Evolutionary conservation across 2,113 vertebrate genomes (phyloP), one percentile per base, ranked within the genome.

Genomic region (Marmota flaviventris): DNA sequence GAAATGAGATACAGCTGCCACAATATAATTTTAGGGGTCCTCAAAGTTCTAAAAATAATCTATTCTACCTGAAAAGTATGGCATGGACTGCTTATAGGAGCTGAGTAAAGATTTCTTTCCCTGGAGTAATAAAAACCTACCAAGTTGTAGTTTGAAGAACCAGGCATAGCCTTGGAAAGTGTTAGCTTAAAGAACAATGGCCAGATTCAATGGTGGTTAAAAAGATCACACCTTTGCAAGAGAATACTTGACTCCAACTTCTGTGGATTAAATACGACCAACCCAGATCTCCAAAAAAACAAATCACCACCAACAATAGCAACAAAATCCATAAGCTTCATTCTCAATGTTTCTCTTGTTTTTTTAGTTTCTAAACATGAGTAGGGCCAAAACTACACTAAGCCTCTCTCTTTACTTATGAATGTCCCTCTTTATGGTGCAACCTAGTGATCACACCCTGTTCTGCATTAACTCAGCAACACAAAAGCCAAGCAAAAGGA

Each of bases 401-500:
- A 2, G 10, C 20, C 24, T 65, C 12, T 53, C 22, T 78, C 34
- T 90, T 87, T n/a, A 37, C 69, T 89, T 87, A 27, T 6, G 10
- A 48, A 70, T 34, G 18, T 1, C 5, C 4, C 29, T 5, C 81
- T 56, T 61, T 9, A 14, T 58, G 24, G 24, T 51, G 14, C 39
- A 48, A 6, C 11, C 69, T 89, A 24, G 32, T 77, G 27, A 76
- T 29, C 76, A 77, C 37, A 45, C 61, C 34, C 51, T 58, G 51
- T 8, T 85, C 85, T 85, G 45, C 8, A 65, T n/a, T 22, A 79
- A 79, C 53, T 95, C 92, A 90, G 81, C 32, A 92, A 61, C 51
- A 78, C 76, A 51, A 45, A 75, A 58, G 78, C 53, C 18, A 97
- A 92, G 92, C 76, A 94, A 95, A 95, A 97, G 37, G 89, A 88